Conservation (phyloP, 2,113 vertebrate species). For the Herpetotheres cachinnans region DNA sequence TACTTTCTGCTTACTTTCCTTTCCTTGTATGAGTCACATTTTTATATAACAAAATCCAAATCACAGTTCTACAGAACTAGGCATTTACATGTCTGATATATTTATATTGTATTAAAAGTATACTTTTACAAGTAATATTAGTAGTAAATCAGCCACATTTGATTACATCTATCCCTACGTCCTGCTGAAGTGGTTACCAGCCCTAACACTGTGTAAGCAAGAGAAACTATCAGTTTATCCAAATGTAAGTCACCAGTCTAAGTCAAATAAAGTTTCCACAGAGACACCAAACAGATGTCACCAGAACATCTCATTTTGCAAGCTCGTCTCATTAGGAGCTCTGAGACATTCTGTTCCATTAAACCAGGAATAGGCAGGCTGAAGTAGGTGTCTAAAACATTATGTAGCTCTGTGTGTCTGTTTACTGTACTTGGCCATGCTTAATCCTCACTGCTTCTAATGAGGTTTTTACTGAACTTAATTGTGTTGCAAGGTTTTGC, state of each 20-base stretch:
- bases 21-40: neutral
- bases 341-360: slow-evolving; percentile 48
- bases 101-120: neutral
- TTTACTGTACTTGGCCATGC: slow-evolving; percentile 9
- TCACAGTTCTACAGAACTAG: neutral
- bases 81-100: neutral
- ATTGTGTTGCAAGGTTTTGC: slow-evolving; percentile 19
- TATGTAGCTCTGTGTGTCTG: neutral
- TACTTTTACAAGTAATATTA: neutral
- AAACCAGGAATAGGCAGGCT: neutral
- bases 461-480: neutral
- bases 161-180: neutral
- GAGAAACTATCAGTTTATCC: neutral
- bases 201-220: neutral
- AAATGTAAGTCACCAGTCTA: neutral
- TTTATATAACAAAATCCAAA: neutral
- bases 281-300: slow-evolving; percentile 6
- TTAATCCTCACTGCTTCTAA: slow-evolving; percentile 19
- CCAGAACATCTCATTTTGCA: neutral
- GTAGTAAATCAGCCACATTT: neutral
- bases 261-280: slow-evolving; percentile 6
- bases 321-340: slow-evolving; percentile 21
- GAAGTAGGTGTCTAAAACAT: slow-evolving; percentile 27
- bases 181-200: neutral
- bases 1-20: neutral